Evolutionary conservation across 2,888 invertebrate genomes (phyloP).

Genomic region (Tubulanus polymorphus): DNA sequence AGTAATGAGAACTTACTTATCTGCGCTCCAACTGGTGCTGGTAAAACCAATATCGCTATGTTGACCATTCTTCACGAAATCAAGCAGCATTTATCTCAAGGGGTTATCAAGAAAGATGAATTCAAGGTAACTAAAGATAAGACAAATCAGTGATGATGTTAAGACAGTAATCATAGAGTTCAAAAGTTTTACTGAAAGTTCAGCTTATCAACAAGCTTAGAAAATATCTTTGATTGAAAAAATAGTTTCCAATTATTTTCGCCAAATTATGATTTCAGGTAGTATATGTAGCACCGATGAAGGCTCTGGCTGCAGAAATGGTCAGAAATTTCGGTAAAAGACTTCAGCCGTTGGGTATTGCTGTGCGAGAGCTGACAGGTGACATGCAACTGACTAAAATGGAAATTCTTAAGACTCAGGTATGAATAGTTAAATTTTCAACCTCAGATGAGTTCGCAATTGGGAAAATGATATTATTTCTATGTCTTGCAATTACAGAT

Average conservation of each 20-base stretch:
- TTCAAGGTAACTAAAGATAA: constrained; percentile 69
- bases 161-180: too few species aligned
- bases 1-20: constrained; percentile 95
- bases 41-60: constrained; percentile 98
- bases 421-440: constrained; percentile 19
- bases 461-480: neutral
- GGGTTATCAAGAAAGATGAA: constrained; percentile 79
- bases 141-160: neutral
- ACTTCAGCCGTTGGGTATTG: constrained; percentile 72
- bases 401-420: constrained; percentile 90
- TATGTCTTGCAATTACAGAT: constrained; percentile 58
- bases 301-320: constrained; percentile 98
- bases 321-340: constrained; percentile 85
- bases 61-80: constrained; percentile 87
- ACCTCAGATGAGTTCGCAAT: neutral
- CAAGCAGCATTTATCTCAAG: constrained; percentile 69
- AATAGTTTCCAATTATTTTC: too few species aligned
- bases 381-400: constrained; percentile 95
- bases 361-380: constrained; percentile 89
- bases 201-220: too few species aligned
- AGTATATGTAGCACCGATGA: constrained; percentile 99
- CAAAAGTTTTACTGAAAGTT: too few species aligned
- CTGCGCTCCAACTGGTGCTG: constrained; percentile 98
- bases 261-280: constrained; percentile 64
- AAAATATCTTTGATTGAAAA: too few species aligned